Percentiles rank a stretch among this genome's conserved stretches.
These are phyloP conservation scores for Paramuricea clavata DNA, from an alignment of 92 coral and sea anemone genomes.

Conservation along the genomic window DNA sequence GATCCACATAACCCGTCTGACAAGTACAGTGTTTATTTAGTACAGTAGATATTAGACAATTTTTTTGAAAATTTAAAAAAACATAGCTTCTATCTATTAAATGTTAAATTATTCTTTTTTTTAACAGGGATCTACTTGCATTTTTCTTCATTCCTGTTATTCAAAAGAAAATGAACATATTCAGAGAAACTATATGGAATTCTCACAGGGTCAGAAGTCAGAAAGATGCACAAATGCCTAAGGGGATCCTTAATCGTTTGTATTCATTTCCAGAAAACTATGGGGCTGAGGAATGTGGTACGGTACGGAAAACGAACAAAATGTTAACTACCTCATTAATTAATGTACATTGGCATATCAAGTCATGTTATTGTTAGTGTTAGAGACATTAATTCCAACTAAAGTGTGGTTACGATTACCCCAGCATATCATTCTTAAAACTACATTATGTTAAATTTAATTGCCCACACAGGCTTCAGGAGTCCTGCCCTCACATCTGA, in stretches of 20 bases:
- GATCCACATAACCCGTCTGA: slow-evolving; percentile 33
- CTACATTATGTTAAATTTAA: too few species aligned
- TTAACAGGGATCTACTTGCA: slow-evolving; percentile 2
- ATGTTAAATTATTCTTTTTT: not conserved
- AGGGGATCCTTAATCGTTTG: not conserved
- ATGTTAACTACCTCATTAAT: not conserved
- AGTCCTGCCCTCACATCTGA: too few species aligned
- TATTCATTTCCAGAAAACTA: not conserved
- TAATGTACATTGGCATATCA: not conserved
- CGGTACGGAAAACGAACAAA: not conserved
- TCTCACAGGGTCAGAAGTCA: slow-evolving; percentile 7
- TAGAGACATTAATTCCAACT: too few species aligned
- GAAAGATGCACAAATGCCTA: not conserved
- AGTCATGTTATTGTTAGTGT: not conserved
- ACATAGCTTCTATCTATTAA: not conserved
- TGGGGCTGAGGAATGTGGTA: slow-evolving; percentile 27
- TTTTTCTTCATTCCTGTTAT: slow-evolving; percentile 6
- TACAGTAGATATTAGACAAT: not conserved
- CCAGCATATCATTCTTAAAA: not conserved
- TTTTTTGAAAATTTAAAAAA: not conserved
- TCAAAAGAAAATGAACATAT: not conserved
- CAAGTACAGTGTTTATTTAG: not conserved
- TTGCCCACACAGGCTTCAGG: too few species aligned
- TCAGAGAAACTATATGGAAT: slow-evolving; percentile 13
- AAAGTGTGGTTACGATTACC: not conserved